phyloP scores from a whole-genome alignment of 1,140 invertebrate genomes.

The Triops longicaudatus region DNA sequence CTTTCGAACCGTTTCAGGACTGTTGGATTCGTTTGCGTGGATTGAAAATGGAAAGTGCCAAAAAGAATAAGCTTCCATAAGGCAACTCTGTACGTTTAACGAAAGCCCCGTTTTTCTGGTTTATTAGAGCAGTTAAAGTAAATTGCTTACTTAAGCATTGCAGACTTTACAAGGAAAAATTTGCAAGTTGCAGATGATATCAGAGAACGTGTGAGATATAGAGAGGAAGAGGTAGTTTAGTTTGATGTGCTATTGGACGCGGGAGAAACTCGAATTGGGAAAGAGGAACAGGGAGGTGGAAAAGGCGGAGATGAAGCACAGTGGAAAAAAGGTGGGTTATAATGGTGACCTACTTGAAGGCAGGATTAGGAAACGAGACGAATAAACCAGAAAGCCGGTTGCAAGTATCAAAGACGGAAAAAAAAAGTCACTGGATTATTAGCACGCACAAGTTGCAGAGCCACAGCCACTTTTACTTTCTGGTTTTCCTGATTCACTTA shows the following conservation, averaged over 20 bases:
- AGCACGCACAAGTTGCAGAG: neutral
- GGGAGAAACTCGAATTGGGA: neutral
- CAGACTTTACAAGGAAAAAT: neutral
- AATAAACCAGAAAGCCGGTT: neutral
- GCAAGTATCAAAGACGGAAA: neutral
- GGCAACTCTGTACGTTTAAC: neutral
- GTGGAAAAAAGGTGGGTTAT: neutral
- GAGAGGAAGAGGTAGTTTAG: neutral
- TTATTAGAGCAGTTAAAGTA: too few species aligned
- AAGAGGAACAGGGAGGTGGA: neutral
- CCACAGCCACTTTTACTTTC: constrained; percentile 4
- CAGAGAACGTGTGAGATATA: neutral
- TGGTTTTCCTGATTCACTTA: neutral
- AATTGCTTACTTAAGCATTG: neutral
- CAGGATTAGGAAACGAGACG: constrained; percentile 11
- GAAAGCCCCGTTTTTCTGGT: too few species aligned
- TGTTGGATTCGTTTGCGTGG: neutral
- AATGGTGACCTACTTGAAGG: constrained; percentile 6
- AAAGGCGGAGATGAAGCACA: neutral
- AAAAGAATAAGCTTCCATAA: neutral
- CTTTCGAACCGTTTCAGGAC: neutral
- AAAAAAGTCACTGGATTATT: neutral
- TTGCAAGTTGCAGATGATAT: neutral
- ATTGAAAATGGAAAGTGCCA: neutral
- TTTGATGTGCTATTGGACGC: neutral